These are phyloP conservation scores for Hippocampus guttulatus DNA, from an alignment of 2,113 vertebrate species.

Conservation along the genomic window DNA sequence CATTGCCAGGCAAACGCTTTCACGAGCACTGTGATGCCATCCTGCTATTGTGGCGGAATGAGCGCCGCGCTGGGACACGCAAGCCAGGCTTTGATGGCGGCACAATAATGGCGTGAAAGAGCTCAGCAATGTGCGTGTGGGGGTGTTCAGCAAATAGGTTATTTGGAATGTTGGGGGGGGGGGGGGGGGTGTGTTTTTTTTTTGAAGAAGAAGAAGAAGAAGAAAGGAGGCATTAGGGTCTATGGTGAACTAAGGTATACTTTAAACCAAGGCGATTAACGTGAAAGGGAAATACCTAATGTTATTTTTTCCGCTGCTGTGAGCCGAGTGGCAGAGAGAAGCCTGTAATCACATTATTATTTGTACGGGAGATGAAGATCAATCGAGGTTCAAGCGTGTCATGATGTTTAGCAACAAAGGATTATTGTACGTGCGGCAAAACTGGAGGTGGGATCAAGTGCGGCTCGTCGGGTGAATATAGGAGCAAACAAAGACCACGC, in stretches of 20 bases:
- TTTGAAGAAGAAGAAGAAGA: slow-evolving; percentile 25
- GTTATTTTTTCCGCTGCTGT: slow-evolving; percentile 64
- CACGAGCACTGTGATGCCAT: slow-evolving; percentile 66
- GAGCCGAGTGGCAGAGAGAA: slow-evolving; percentile 58
- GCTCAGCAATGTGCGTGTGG: slow-evolving; percentile 65
- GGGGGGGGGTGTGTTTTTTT: slow-evolving; percentile 12
- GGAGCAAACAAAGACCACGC: slow-evolving; percentile 6
- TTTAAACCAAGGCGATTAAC: slow-evolving; percentile 75
- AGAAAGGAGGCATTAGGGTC: slow-evolving; percentile 74
- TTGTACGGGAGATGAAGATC: slow-evolving; percentile 72
- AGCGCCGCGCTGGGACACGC: slow-evolving; percentile 58
- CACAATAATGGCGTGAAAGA: slow-evolving; percentile 64
- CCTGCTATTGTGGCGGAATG: slow-evolving; percentile 65
- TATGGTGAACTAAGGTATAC: slow-evolving; percentile 63
- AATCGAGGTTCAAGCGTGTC: slow-evolving; percentile 69
- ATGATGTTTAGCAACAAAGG: slow-evolving; percentile 56
- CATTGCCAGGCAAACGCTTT: slow-evolving; percentile 75
- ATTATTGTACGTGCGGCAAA: slow-evolving; percentile 43
- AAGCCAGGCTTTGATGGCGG: slow-evolving; percentile 64
- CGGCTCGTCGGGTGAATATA: background rate
- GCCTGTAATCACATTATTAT: slow-evolving; percentile 77
- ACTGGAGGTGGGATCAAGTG: slow-evolving; percentile 27
- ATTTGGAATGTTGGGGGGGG: slow-evolving; percentile 55
- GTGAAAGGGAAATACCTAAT: slow-evolving; percentile 74
- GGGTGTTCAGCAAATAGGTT: slow-evolving; percentile 76